These are phyloP conservation scores for Erebia epiphron DNA, from an alignment of 2,888 invertebrate genomes.

Conservation along the genomic window DNA sequence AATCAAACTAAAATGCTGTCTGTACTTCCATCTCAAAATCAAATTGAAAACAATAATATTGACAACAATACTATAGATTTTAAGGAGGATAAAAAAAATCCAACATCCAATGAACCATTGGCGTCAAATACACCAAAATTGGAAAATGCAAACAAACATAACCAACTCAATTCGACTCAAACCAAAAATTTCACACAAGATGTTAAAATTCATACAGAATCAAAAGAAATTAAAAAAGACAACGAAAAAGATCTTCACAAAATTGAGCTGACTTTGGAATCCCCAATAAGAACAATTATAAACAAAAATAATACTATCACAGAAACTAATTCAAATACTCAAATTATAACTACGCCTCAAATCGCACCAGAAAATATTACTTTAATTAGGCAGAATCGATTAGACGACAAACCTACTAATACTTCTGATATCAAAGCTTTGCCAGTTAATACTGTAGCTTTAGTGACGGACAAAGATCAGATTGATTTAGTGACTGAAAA, in stretches of 20 bases:
- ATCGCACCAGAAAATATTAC: neutral
- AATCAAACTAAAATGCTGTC: neutral
- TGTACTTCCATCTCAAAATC: neutral
- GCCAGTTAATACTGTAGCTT: neutral
- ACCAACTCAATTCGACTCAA: too few relatives aligned
- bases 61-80: neutral
- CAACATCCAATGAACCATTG: neutral
- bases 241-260: neutral
- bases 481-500: neutral
- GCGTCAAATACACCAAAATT: neutral
- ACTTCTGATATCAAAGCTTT: neutral
- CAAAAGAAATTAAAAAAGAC: neutral
- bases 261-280: neutral
- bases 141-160: neutral
- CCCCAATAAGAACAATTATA: neutral
- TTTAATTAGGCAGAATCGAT: neutral
- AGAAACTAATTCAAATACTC: neutral
- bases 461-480: neutral
- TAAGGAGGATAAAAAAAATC: neutral
- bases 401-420: neutral
- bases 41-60: neutral
- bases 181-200: neutral
- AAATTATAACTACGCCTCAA: neutral
- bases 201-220: neutral
- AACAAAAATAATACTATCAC: neutral